A percentile compares a stretch with the other conserved stretches of the same genome.
Conservation (phyloP, 2,797 vertebrate species). For the Zalophus californianus region DNA sequence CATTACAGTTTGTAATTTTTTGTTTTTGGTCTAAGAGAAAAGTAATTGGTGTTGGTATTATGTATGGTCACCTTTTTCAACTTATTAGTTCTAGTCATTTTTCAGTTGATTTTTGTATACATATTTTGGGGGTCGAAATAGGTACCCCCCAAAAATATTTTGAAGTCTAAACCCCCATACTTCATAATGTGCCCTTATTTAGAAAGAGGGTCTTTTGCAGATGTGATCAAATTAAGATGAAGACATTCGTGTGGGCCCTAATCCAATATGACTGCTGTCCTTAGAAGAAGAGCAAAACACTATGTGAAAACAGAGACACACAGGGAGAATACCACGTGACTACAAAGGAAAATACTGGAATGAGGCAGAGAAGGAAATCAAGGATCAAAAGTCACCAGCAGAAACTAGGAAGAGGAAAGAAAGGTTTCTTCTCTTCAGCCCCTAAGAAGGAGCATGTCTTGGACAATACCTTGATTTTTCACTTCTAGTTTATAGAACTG, state of each 20-base stretch:
- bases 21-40: background rate
- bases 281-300: background rate
- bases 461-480: background rate
- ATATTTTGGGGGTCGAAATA: background rate
- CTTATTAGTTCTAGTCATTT: conserved; percentile 3
- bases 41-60: background rate
- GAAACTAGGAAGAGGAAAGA: background rate
- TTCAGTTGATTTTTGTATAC: background rate
- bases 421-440: background rate
- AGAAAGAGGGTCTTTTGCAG: background rate
- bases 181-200: background rate
- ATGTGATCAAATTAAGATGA: background rate
- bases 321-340: background rate
- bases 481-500: background rate
- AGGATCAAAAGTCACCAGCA: background rate
- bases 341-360: background rate
- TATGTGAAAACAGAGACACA: background rate
- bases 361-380: background rate
- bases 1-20: background rate
- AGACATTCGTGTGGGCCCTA: background rate
- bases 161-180: background rate
- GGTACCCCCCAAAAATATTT: background rate
- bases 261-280: background rate
- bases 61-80: background rate
- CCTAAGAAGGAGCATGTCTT: background rate